phyloP scores from a whole-genome alignment of 2,888 invertebrate genomes.

The Troilus luridus region DNA sequence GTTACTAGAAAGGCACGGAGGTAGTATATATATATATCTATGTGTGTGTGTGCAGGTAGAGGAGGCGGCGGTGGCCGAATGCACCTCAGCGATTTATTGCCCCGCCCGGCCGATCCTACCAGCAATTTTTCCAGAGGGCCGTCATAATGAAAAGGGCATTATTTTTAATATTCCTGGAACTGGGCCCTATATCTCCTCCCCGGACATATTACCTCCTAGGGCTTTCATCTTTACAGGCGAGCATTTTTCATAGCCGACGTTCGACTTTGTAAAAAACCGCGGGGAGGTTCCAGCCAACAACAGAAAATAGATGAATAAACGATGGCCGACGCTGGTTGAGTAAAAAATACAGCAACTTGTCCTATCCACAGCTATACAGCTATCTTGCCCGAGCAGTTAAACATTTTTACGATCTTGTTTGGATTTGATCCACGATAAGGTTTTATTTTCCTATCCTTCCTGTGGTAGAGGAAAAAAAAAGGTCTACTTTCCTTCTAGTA shows the following conservation, averaged over 20 bases:
- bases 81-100: conserved; percentile 13
- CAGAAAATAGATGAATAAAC: conserved; percentile 49
- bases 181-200: neutral
- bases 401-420: conserved; percentile 7
- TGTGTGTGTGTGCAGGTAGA: neutral
- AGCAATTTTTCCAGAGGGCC: conserved; percentile 24
- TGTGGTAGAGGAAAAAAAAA: neutral
- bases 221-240: conserved; percentile 5
- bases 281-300: neutral
- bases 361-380: neutral
- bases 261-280: conserved; percentile 6
- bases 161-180: conserved; percentile 62
- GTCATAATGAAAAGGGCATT: conserved; percentile 61
- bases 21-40: neutral
- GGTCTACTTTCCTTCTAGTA: neutral
- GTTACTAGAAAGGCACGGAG: neutral
- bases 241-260: conserved; percentile 35
- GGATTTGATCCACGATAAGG: neutral
- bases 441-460: neutral
- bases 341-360: conserved; percentile 6
- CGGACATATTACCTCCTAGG: conserved; percentile 36
- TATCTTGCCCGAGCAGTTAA: neutral
- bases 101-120: neutral
- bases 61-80: neutral
- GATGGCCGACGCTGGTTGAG: neutral